Evolutionary conservation across 2,888 invertebrate genomes (phyloP), one percentile per base, ranked within the genome.

Genomic region (Sarcophaga carnaria): DNA sequence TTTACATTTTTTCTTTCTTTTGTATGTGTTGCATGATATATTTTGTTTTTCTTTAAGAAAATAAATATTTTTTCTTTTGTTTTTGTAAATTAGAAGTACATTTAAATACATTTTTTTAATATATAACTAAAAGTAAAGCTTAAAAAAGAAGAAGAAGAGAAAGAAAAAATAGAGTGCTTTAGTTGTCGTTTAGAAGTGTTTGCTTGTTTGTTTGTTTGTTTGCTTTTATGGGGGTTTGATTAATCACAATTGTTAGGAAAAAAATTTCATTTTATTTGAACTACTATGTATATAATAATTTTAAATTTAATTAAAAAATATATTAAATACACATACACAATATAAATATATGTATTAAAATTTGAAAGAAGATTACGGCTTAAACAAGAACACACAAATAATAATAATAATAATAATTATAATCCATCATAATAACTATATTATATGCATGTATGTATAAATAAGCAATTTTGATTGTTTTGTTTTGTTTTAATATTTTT

Each of bases 171-270:
- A 59, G 20, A 10, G 17, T 54, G 17, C 3, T 54, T 54, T 14
- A 54, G 17, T 12, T 54, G 54, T 17, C 5, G 54, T 12, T 14
- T 14, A 54, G 5, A 17, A 17, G 17, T 4, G 54, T 54, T 54
- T 54, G 11, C 14, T 14, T 54, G 54, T 12, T 49, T 12, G 49
- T 49, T 49, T 49, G 54, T 14, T 54, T 37, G 37, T 37, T 37
- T 37, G 8, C 37, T 37, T 37, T 37, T 37, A 20, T 63, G 54
- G 22, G 54, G 25, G 17, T 82, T 82, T 66, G 3, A 22, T 75
- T 60, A 84, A 87, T 87, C 84, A 87, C 87, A 87, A 87, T 81
- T 79, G 67, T 78, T 87, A 84, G 81, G 83, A 81, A 78, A 87
- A 75, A 84, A 74, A 69, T 75, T 74, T 80, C 22, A 80, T 83